phyloP scores from a whole-genome alignment of 2,888 invertebrate species.

The Selenia dentaria region DNA sequence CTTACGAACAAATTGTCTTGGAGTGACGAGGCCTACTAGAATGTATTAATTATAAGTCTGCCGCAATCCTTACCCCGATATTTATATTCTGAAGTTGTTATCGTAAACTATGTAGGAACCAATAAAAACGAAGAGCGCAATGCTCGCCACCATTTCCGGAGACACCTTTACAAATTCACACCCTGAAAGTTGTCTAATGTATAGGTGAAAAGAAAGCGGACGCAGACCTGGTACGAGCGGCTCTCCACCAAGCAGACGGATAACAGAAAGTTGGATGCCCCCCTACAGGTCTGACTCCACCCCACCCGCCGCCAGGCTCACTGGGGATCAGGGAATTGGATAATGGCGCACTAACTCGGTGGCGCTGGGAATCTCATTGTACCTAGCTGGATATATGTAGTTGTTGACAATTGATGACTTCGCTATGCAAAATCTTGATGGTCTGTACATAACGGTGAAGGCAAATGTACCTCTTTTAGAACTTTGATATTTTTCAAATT shows the following conservation, averaged over 20 bases:
- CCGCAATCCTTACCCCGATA: no score
- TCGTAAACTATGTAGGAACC: no score
- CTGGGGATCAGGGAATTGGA: slow-evolving; percentile 34
- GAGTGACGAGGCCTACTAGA: no score
- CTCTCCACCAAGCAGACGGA: slow-evolving; percentile 61
- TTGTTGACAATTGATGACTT: neutral
- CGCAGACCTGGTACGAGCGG: slow-evolving; percentile 77
- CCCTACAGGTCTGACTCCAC: slow-evolving; percentile 67
- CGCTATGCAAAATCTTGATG: slow-evolving; percentile 6
- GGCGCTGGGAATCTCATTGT: neutral
- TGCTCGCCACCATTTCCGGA: no score
- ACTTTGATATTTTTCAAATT: no score
- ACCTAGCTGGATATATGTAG: neutral
- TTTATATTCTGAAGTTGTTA: neutral
- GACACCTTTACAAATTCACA: no score
- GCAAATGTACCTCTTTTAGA: no score
- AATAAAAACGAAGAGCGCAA: neutral
- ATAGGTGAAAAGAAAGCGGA: slow-evolving; percentile 66
- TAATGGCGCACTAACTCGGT: slow-evolving; percentile 40
- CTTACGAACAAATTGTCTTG: no score
- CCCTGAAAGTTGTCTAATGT: slow-evolving; percentile 23
- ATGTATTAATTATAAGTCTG: no score
- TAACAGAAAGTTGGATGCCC: slow-evolving; percentile 57
- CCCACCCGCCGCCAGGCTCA: slow-evolving; percentile 36
- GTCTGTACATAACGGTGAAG: neutral